Base-by-base conservation (phyloP, 2,797 vertebrate genomes). In the Australoheros facetus region DNA sequence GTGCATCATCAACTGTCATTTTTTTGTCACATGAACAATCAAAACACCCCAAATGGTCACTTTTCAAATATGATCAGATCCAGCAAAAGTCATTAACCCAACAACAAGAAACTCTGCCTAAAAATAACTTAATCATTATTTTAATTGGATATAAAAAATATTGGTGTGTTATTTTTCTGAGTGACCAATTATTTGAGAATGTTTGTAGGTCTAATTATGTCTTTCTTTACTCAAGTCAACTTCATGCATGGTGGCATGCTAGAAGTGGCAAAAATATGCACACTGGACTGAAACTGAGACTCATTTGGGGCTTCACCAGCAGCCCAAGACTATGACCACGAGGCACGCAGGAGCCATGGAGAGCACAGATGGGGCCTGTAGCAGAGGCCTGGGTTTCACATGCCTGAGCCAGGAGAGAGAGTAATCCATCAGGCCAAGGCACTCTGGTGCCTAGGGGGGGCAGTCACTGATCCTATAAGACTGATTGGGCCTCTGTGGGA, bases 371-470 rank as follows among this genome's bases (percentile, higher is more conserved):
- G 94, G 94, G 91, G 80, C 84, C 83, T 85, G 82, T 83, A 85
- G 89, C 81, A 64, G 79, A 86, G 83, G 85, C 89, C 89, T 13
- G 86, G 39, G 78, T 83, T 90, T 88, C 82, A 84, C 75, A 89
- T 90, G 87, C 88, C 81, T 28, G 74, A 88, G 91, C 92, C 94
- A 94, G 91, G 89, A 93, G 87, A 93, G 87, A 89, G 83, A 91
- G 90, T 92, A 90, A 96, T 95, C 93, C 91, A 94, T 95, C 90
- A 94, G 93, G 92, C 93, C 89, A 88, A 90, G 88, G 89, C 90
- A 84, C 89, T 85, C 66, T 71, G 81, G 81, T 87, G 90, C 93
- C 91, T 80, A 70, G 85, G 91, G 86, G 88, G 90, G 78, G 74
- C 83, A 82, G 86, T 86, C 87, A 89, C 89, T 92, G 93, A 94